These are phyloP conservation scores for Kryptolebias ocellatus DNA, from an alignment of 2,797 vertebrate genomes.

Conservation along the genomic window DNA sequence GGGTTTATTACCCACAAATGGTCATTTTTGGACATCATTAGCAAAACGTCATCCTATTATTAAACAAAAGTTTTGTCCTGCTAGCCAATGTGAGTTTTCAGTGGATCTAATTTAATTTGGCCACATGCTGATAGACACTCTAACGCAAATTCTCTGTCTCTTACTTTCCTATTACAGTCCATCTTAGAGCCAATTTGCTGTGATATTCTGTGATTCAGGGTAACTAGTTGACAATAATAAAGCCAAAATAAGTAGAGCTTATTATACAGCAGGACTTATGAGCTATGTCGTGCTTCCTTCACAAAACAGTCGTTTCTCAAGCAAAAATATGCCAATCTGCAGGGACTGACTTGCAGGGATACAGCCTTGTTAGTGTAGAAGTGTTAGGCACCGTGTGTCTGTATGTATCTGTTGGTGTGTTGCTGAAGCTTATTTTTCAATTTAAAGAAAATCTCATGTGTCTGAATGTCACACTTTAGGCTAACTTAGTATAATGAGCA, in stretches of 20 bases:
- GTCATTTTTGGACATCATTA: constrained; percentile 11
- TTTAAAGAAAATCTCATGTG: constrained; percentile 23
- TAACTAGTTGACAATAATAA: constrained; percentile 62
- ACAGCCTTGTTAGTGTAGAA: constrained; percentile 57
- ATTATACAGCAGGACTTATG: constrained; percentile 55
- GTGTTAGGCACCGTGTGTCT: constrained; percentile 27
- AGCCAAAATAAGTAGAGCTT: constrained; percentile 69
- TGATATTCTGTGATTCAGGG: constrained; percentile 56
- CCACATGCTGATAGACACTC: constrained; percentile 15
- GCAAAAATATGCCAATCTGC: constrained; percentile 58
- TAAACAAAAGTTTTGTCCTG: constrained; percentile 9
- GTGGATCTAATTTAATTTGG: constrained; percentile 17
- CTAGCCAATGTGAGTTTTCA: constrained; percentile 14
- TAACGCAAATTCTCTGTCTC: constrained; percentile 24
- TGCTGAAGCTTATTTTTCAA: constrained; percentile 35
- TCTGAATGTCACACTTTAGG: constrained; percentile 60
- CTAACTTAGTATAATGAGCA: constrained; percentile 64
- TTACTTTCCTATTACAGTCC: constrained; percentile 49
- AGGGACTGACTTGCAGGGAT: constrained; percentile 42
- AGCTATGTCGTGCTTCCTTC: constrained; percentile 39
- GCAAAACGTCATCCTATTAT: constrained; percentile 25
- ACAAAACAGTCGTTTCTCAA: constrained; percentile 47
- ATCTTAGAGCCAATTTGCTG: constrained; percentile 63
- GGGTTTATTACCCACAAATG: constrained; percentile 3
- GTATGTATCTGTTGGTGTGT: neutral